These are phyloP conservation scores for Notospermus geniculatus DNA, from an alignment of 1,140 invertebrate species.

Conservation along the genomic window DNA sequence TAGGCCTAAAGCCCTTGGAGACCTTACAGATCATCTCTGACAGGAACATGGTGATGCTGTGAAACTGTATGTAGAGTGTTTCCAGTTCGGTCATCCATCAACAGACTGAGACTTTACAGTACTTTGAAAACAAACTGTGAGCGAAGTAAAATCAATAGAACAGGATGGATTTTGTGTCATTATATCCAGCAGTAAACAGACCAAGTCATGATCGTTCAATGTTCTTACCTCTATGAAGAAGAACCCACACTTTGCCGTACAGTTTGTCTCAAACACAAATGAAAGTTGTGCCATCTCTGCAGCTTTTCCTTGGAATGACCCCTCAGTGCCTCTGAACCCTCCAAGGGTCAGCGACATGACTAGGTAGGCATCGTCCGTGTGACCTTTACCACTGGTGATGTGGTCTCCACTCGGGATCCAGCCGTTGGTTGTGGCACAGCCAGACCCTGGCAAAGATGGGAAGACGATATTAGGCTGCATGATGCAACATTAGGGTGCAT, in stretches of 20 bases:
- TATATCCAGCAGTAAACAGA: no score
- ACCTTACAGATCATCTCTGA: no score
- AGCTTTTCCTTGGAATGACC: conserved; percentile 51
- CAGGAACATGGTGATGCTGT: no score
- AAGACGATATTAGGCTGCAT: no score
- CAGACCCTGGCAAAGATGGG: conserved; percentile 25
- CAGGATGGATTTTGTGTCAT: no score
- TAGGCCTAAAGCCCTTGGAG: no score
- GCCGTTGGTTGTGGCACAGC: conserved; percentile 41
- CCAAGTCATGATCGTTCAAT: not conserved
- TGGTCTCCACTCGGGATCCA: conserved; percentile 58
- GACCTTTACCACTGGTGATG: conserved; percentile 55
- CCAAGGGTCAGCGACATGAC: conserved; percentile 58
- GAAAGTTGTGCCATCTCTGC: conserved; percentile 55
- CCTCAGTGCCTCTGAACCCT: conserved; percentile 57
- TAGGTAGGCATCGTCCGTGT: conserved; percentile 56
- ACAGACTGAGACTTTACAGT: no score
- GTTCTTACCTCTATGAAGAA: conserved; percentile 61
- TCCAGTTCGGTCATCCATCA: no score
- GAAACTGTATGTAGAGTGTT: no score
- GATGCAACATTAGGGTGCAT: not conserved
- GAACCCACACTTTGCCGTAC: conserved; percentile 57
- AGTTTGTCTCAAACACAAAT: conserved; percentile 61
- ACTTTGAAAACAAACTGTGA: no score
- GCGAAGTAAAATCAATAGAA: no score